Conservation (phyloP, 2,113 vertebrate genomes). For the Dipodomys ordii region DNA sequence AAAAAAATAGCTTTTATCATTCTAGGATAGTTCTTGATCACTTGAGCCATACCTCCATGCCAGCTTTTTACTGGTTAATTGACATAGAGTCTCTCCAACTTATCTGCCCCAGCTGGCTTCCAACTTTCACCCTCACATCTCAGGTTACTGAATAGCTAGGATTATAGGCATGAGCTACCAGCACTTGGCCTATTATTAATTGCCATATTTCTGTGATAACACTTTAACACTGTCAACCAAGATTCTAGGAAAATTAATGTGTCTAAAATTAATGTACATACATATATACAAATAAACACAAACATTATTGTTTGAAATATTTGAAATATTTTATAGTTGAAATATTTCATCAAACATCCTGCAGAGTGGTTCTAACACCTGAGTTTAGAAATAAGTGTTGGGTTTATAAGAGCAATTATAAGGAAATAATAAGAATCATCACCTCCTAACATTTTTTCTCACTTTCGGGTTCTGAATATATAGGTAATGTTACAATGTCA, state of each 20-base stretch:
- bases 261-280: no score
- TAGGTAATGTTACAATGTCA: not conserved
- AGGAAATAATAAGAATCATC: not conserved
- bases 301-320: no score
- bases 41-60: no score
- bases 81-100: no score
- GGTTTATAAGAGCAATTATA: not conserved
- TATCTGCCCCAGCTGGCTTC: no score
- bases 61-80: no score
- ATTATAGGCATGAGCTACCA: no score
- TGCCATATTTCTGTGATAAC: not conserved
- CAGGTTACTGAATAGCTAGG: no score
- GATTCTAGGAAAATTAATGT: conserved; percentile 6
- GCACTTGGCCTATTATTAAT: not conserved
- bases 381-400: not conserved
- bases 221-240: not conserved
- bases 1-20: no score
- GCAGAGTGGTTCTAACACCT: not conserved
- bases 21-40: no score
- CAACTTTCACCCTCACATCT: no score
- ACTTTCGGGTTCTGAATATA: not conserved
- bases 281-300: no score
- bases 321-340: conserved; percentile 19
- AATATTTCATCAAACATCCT: conserved; percentile 20
- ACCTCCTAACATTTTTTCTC: not conserved